phyloP scores from a whole-genome alignment of 1,140 invertebrate species.

The Colletes gigas region DNA sequence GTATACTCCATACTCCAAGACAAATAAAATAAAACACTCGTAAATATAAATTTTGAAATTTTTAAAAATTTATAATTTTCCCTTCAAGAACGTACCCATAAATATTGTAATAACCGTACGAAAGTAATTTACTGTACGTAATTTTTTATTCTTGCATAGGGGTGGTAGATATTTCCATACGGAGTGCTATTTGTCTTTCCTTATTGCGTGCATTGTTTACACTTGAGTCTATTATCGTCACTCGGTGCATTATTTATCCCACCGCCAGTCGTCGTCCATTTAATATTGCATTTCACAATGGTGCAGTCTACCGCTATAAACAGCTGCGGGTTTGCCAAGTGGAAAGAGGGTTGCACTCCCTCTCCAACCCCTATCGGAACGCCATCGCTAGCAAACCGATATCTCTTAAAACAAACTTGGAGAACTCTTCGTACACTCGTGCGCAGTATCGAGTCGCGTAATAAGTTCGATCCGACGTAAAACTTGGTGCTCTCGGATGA shows the following conservation, averaged over 20 bases:
- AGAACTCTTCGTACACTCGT: not conserved
- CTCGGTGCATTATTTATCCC: not conserved
- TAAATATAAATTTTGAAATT: too few species aligned
- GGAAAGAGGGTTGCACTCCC: not conserved
- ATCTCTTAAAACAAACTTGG: conserved; percentile 19
- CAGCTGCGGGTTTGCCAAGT: not conserved
- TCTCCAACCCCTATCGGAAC: not conserved
- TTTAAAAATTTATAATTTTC: too few species aligned
- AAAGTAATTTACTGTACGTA: too few species aligned
- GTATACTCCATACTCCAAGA: too few species aligned
- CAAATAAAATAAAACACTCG: too few species aligned
- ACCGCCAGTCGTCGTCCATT: not conserved
- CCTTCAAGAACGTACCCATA: too few species aligned
- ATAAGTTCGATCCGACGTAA: conserved; percentile 20
- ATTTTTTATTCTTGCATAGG: too few species aligned
- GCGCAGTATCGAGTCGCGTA: not conserved
- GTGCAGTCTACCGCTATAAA: not conserved
- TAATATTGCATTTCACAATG: conserved; percentile 2
- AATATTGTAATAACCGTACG: too few species aligned
- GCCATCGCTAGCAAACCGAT: not conserved
- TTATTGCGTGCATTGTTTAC: not conserved
- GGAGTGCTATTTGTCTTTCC: not conserved
- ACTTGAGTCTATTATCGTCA: not conserved
- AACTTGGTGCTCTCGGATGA: conserved; percentile 1
- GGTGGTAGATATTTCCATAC: not conserved